Evolutionary conservation across 2,113 vertebrate species (phyloP).

Genomic region (Benitochromis conjunctus): DNA sequence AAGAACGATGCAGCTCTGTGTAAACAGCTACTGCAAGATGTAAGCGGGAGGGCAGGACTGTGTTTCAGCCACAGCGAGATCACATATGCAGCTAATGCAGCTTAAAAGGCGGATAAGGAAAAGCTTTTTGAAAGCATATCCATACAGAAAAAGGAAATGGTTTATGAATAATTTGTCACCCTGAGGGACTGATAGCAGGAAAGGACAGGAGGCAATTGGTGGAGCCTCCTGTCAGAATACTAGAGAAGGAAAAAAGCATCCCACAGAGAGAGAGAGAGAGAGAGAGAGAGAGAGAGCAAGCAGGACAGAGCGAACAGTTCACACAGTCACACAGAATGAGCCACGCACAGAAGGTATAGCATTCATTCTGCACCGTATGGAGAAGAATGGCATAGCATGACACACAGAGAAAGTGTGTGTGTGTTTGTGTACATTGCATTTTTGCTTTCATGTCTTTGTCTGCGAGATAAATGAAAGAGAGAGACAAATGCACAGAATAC

Average conservation of each 20-base stretch:
- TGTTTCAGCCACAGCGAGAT: background rate
- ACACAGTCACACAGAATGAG: background rate
- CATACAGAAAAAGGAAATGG: slow-evolving; percentile 33
- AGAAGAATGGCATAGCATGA: background rate
- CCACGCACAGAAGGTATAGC: background rate
- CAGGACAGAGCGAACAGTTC: background rate
- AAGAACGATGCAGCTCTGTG: slow-evolving; percentile 6
- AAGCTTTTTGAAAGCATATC: slow-evolving; percentile 53
- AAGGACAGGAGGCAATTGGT: background rate
- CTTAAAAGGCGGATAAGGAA: slow-evolving; percentile 51
- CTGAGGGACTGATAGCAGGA: background rate
- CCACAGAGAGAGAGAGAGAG: background rate
- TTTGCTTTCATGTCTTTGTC: background rate
- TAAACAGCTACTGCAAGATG: slow-evolving; percentile 9
- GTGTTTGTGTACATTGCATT: background rate
- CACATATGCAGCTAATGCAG: slow-evolving; percentile 17
- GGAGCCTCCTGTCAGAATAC: background rate
- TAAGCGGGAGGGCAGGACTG: background rate
- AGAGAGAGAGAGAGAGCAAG: background rate
- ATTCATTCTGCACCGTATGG: background rate
- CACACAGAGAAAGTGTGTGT: background rate
- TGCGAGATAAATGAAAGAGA: background rate
- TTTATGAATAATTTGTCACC: slow-evolving; percentile 58
- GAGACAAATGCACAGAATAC: background rate
- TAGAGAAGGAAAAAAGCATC: background rate